Evolutionary conservation across 2,113 vertebrate species (phyloP).

Genomic region (Gobius niger): DNA sequence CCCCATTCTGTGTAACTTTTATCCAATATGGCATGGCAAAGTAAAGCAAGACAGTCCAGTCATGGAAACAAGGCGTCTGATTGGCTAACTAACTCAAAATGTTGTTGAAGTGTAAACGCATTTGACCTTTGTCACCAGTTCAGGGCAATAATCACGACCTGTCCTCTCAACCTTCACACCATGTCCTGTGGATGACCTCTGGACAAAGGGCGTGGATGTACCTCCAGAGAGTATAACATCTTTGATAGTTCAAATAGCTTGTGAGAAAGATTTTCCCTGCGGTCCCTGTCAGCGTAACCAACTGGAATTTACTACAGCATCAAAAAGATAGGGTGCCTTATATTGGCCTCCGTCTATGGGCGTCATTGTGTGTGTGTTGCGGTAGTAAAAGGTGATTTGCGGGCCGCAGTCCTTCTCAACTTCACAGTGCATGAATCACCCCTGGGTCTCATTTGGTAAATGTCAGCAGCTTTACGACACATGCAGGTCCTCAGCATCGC

Average conservation of each 20-base stretch:
- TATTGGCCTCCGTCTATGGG: constrained; percentile 17
- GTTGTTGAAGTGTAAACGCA: constrained; percentile 1
- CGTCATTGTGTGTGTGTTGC: constrained; percentile 25
- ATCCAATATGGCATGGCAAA: neutral
- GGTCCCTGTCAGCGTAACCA: constrained; percentile 28
- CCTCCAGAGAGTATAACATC: neutral
- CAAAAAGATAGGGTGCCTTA: constrained; percentile 46
- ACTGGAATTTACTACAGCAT: constrained; percentile 43
- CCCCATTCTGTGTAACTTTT: neutral
- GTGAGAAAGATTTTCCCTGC: neutral
- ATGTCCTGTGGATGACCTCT: constrained; percentile 20
- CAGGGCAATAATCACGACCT: constrained; percentile 13
- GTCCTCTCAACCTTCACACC: constrained; percentile 6
- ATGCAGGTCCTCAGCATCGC: neutral
- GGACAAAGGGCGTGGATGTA: neutral
- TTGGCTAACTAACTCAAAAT: neutral
- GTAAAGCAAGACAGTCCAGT: neutral
- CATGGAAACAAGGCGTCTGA: neutral
- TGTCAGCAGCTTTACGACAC: constrained; percentile 49
- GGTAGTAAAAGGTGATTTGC: constrained; percentile 61
- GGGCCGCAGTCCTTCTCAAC: constrained; percentile 7
- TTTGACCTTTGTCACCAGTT: constrained; percentile 21
- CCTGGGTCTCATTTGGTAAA: constrained; percentile 40
- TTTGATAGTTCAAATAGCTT: neutral
- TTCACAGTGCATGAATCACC: constrained; percentile 51